Conservation (phyloP, 2,888 invertebrate genomes). For the Zaprionus obscuricornis region DNA sequence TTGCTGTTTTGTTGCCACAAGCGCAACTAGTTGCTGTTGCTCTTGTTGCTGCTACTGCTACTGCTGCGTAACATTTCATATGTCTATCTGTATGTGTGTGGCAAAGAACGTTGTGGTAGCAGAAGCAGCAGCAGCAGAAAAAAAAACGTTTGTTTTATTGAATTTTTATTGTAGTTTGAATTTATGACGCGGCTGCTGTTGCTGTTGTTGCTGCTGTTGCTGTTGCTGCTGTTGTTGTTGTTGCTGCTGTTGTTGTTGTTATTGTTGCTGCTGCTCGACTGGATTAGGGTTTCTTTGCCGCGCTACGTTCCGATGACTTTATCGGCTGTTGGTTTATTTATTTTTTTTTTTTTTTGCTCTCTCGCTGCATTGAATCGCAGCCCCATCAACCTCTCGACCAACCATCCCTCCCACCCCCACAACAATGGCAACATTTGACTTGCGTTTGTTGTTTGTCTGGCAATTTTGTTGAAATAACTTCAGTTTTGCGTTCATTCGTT, state of each 20-base stretch:
- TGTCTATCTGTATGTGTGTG: slow-evolving; percentile 13
- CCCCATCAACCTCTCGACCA: slow-evolving; percentile 30
- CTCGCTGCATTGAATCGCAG: slow-evolving; percentile 77
- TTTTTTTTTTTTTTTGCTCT: slow-evolving; percentile 34
- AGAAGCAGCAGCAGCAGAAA: slow-evolving; percentile 3
- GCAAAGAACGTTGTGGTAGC: slow-evolving; percentile 34
- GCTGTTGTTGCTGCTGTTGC: slow-evolving; percentile 9
- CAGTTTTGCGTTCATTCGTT: slow-evolving; percentile 72
- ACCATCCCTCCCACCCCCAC: not conserved
- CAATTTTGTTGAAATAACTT: slow-evolving; percentile 78
- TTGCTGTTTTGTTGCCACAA: slow-evolving; percentile 5
- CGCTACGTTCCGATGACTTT: slow-evolving; percentile 65
- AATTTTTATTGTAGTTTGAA: slow-evolving; percentile 81
- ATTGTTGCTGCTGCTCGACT: slow-evolving; percentile 60
- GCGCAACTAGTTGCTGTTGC: slow-evolving; percentile 66
- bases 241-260: no score
- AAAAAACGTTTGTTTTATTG: slow-evolving; percentile 79
- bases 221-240: not conserved
- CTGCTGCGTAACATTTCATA: not conserved
- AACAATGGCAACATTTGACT: not conserved
- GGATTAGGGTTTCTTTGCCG: slow-evolving; percentile 69
- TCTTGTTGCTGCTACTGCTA: not conserved
- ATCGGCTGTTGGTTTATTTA: slow-evolving; percentile 62
- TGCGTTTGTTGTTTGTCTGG: slow-evolving; percentile 67
- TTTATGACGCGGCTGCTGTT: slow-evolving; percentile 71